Percentiles rank a stretch among this genome's conserved stretches.
Evolutionary conservation across 2,113 vertebrate genomes (phyloP).

Genomic region (Puffinus mauretanicus): DNA sequence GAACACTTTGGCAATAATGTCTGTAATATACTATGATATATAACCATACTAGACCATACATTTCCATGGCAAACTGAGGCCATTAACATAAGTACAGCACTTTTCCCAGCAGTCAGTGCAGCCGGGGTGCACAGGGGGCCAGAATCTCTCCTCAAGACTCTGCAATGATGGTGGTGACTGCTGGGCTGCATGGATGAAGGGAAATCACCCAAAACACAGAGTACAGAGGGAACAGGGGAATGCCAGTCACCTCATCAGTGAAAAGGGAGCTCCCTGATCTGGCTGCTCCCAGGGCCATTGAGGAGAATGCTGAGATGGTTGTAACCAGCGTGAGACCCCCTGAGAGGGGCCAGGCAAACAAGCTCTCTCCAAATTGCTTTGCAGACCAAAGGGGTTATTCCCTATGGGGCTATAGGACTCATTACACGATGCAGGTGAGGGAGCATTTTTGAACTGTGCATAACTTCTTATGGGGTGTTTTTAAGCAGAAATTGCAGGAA

Average conservation of each 20-base stretch:
- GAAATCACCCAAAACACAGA: not conserved
- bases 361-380: rapidly evolving
- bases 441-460: not conserved
- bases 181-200: not conserved
- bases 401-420: not conserved
- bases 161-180: rapidly evolving
- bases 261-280: not conserved
- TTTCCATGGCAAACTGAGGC: not conserved
- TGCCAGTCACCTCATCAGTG: not conserved
- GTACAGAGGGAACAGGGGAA: not conserved
- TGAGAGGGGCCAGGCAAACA: not conserved
- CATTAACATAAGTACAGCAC: not conserved
- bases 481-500: not conserved
- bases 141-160: not conserved
- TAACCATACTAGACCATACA: not conserved
- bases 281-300: not conserved
- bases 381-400: not conserved
- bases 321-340: not conserved
- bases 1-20: not conserved
- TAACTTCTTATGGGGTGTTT: not conserved
- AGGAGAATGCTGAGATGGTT: not conserved
- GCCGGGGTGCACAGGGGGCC: rapidly evolving
- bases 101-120: not conserved
- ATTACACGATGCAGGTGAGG: not conserved
- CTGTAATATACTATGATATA: not conserved